Evolutionary conservation across 2,797 vertebrate genomes (phyloP).

Genomic region (Micromesistius poutassou): DNA sequence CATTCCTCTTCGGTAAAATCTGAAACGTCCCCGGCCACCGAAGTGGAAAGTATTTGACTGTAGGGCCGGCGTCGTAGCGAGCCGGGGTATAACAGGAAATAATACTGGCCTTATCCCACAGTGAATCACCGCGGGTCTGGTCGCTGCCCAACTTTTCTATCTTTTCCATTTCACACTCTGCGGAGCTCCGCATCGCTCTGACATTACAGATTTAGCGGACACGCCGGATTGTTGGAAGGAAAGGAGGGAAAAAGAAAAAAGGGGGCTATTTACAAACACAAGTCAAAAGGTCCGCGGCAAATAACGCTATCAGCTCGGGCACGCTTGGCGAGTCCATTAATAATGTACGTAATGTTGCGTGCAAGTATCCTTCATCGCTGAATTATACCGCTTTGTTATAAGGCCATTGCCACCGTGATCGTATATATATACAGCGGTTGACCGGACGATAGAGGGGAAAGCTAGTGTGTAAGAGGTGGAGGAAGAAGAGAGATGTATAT

Average conservation of each 20-base stretch:
- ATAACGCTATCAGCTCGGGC: neutral
- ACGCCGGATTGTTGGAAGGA: conserved; percentile 17
- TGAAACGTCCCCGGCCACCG: conserved; percentile 13
- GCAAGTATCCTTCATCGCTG: neutral
- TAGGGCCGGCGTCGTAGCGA: conserved; percentile 20
- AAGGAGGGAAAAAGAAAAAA: neutral
- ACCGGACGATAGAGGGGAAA: no score
- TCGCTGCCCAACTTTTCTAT: conserved; percentile 39
- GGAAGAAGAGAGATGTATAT: no score
- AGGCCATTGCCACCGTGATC: no score
- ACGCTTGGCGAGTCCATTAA: neutral
- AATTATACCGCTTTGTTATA: neutral
- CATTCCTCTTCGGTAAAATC: no score
- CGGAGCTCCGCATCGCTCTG: conserved; percentile 45
- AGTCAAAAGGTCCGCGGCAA: conserved; percentile 21
- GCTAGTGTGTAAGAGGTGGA: no score
- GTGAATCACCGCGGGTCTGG: conserved; percentile 34
- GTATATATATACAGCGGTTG: no score
- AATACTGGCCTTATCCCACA: conserved; percentile 33
- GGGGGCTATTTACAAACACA: conserved; percentile 18
- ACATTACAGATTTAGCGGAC: conserved; percentile 31
- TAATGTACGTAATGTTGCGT: neutral
- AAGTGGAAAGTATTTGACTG: conserved; percentile 34
- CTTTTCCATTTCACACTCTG: conserved; percentile 59
- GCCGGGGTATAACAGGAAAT: conserved; percentile 39